phyloP scores from a whole-genome alignment of 1,140 invertebrate species.

The Hypothenemus hampei region DNA sequence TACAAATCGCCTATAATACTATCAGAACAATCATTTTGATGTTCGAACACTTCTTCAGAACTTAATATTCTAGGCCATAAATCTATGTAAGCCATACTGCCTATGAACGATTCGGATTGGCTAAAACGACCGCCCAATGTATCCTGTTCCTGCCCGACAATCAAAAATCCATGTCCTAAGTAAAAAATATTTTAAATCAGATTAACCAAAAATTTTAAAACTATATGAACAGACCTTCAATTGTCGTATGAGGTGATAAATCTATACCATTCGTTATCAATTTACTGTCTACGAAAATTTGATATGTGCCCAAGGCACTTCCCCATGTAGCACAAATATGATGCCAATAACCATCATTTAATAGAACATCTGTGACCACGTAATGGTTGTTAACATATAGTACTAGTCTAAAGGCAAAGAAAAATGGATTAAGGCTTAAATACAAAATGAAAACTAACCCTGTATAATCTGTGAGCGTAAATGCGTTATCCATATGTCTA shows the following conservation, averaged over 20 bases:
- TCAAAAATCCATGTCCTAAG: slow-evolving; percentile 53
- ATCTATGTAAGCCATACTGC: slow-evolving; percentile 56
- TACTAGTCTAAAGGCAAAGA: slow-evolving; percentile 58
- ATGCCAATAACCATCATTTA: slow-evolving; percentile 67
- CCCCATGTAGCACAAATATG: slow-evolving; percentile 64
- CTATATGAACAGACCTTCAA: slow-evolving; percentile 25
- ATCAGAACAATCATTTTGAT: slow-evolving; percentile 52
- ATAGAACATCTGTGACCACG: slow-evolving; percentile 57
- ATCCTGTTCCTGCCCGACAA: slow-evolving; percentile 71
- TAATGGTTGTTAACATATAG: slow-evolving; percentile 62
- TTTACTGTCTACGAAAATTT: slow-evolving; percentile 56
- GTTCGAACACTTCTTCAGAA: slow-evolving; percentile 44
- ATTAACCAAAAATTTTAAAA: neutral
- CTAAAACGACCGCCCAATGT: slow-evolving; percentile 58
- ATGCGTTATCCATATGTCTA: slow-evolving; percentile 54
- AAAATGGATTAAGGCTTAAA: no score
- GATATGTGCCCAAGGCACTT: slow-evolving; percentile 53
- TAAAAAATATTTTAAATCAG: neutral
- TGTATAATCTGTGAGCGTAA: slow-evolving; percentile 67
- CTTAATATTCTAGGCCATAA: slow-evolving; percentile 55
- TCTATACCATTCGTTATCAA: slow-evolving; percentile 43
- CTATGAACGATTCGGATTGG: slow-evolving; percentile 61
- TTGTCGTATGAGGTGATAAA: slow-evolving; percentile 26
- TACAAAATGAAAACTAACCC: slow-evolving; percentile 56
- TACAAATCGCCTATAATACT: slow-evolving; percentile 53